A percentile compares a stretch with the other conserved stretches of the same genome.
Evolutionary conservation across 2,888 invertebrate genomes (phyloP).

Genomic region (Stenolophus ochropezus): DNA sequence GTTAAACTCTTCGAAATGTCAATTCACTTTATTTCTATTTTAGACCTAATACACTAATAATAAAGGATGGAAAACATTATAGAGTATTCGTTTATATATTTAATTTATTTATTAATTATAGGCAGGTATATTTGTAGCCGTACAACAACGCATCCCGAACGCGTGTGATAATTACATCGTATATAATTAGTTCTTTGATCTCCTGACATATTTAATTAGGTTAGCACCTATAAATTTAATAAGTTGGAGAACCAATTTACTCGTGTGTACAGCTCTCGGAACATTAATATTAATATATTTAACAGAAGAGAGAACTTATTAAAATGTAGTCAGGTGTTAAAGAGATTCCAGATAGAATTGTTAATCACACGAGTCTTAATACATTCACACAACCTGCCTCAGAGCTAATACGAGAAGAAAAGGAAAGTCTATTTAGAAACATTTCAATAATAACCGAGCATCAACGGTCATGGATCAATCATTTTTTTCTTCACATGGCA

Average conservation of each 20-base stretch:
- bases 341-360: neutral
- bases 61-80: too few relatives aligned
- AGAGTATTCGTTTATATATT: too few relatives aligned
- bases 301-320: neutral
- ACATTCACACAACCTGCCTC: neutral
- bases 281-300: neutral
- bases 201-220: slow-evolving; percentile 60
- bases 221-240: slow-evolving; percentile 60
- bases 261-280: neutral
- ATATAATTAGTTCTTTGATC: slow-evolving; percentile 56
- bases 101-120: neutral
- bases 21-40: too few relatives aligned
- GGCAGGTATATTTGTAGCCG: neutral
- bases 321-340: neutral
- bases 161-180: slow-evolving; percentile 53
- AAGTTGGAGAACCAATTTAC: slow-evolving; percentile 32
- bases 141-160: neutral
- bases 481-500: too few relatives aligned
- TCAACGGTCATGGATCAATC: too few relatives aligned
- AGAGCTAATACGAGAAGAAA: neutral
- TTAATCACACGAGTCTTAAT: neutral
- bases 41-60: too few relatives aligned
- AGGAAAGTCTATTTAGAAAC: too few relatives aligned
- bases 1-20: too few relatives aligned
- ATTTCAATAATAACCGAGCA: too few relatives aligned